phyloP scores from a whole-genome alignment of 2,797 vertebrate genomes.

The Lagodon rhomboides region DNA sequence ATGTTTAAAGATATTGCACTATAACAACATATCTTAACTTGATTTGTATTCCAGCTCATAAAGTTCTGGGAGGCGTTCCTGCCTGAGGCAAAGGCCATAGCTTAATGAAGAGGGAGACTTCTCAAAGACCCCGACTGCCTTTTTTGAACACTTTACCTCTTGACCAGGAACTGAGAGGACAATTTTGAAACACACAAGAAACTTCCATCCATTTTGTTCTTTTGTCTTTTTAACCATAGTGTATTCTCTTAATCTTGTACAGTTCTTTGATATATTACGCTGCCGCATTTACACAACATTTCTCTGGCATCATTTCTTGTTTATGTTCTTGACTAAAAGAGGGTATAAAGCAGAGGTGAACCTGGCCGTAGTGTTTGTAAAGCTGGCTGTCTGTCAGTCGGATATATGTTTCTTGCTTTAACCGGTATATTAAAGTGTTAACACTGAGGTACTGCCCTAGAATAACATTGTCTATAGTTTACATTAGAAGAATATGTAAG shows the following conservation, averaged over 20 bases:
- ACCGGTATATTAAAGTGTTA: constrained; percentile 51
- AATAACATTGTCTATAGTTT: constrained; percentile 74
- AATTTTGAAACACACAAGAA: constrained; percentile 71
- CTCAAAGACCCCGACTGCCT: constrained; percentile 85
- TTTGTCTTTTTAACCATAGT: constrained; percentile 68
- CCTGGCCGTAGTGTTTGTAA: constrained; percentile 47
- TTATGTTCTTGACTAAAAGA: constrained; percentile 85
- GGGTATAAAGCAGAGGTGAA: constrained; percentile 50
- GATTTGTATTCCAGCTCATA: constrained; percentile 86
- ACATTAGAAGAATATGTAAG: constrained; percentile 58
- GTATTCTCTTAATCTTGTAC: constrained; percentile 69
- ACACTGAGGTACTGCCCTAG: constrained; percentile 66
- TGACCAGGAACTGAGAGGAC: constrained; percentile 82
- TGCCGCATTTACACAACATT: constrained; percentile 78
- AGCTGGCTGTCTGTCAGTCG: constrained; percentile 26
- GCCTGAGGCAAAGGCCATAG: constrained; percentile 97
- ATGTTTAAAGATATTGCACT: not conserved
- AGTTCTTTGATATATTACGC: constrained; percentile 76
- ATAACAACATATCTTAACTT: constrained; percentile 12
- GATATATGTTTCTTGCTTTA: constrained; percentile 61
- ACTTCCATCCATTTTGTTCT: constrained; percentile 72
- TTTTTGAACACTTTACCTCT: constrained; percentile 89
- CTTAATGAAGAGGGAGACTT: constrained; percentile 84
- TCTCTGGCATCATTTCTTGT: constrained; percentile 82
- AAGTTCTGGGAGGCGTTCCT: constrained; percentile 98